phyloP scores from a whole-genome alignment of 2,113 vertebrate genomes.

The Stigmatopora argus region DNA sequence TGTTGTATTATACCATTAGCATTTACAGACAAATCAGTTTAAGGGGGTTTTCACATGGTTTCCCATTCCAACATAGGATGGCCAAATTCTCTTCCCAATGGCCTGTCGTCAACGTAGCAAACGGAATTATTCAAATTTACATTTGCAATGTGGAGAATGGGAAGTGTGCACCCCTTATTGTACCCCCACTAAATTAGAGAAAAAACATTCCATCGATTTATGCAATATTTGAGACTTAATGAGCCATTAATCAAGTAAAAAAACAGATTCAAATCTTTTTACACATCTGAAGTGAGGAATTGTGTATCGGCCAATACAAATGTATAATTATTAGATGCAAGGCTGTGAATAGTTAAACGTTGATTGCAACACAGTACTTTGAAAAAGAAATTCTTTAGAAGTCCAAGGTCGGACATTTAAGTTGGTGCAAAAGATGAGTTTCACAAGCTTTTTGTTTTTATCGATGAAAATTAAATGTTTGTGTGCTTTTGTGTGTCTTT shows the following conservation, averaged over 20 bases:
- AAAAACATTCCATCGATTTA: no score
- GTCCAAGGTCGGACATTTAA: background rate
- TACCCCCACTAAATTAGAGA: no score
- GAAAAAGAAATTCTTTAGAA: background rate
- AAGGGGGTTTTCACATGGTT: no score
- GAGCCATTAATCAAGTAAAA: background rate
- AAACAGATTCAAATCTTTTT: background rate
- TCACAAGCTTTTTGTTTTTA: background rate
- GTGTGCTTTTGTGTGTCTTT: slow-evolving; percentile 14
- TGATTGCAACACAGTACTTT: background rate
- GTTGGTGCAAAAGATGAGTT: background rate
- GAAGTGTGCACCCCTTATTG: no score
- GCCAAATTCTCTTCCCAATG: no score
- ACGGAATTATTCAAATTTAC: no score
- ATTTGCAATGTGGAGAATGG: no score
- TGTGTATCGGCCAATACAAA: slow-evolving; percentile 9
- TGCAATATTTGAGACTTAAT: background rate
- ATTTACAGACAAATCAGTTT: no score
- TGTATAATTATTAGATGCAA: background rate
- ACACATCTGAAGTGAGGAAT: background rate
- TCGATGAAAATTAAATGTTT: background rate
- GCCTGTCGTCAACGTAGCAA: no score
- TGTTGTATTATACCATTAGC: no score
- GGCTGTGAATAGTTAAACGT: background rate
- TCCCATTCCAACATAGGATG: no score